Base-by-base conservation (phyloP, 92 coral and sea anemone species). In the Epizoanthus rinbou region DNA sequence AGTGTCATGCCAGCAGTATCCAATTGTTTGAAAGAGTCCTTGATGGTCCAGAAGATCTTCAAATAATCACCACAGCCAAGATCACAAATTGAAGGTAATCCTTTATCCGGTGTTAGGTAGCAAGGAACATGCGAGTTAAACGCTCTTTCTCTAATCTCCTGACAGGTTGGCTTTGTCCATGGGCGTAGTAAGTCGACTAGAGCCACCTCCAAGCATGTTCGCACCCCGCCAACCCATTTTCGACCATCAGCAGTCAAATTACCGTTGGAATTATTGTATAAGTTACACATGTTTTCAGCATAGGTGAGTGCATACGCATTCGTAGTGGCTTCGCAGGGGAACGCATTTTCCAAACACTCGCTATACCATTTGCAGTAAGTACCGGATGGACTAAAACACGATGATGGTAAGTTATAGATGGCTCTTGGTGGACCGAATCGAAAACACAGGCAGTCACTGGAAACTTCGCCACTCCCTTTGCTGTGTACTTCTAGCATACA, bases 131-230 rank as follows among this genome's bases (percentile, higher is more conserved):
- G 91, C 17, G 91, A 81, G 3, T 37, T 59, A 73, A 90, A 87
- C 0, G 88, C 91, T 23, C 23, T 81, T 17, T 24, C 33, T 78
- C 88, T 86, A 57, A 90, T 87, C 53, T 85, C 84, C 54, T 90
- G 13, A 59, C 96, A 90, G 0, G 91, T 73, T n/a, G 88, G 69
- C 54, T 39, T 54, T 19, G 21, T 45, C 23, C 79, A 37, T 11
- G 75, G 84, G 15, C 65, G 58, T 15, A 91, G 66, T 19, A 90
- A 69, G 23, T 91, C 87, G 18, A 84, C 91, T 45, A 92, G 69
- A 4, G 91, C 41, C n/a, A 87, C 90, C 54, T 92, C 93, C 17
- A 92, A 88, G 52, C 95, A 92, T 37, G 89, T 92, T 19, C 95
- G 87, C 33, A 76, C 91, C 2, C 89, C 91, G 31, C 75, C 80